Evolutionary conservation across 2,113 vertebrate genomes (phyloP).

Genomic region (Ibidorhyncha struthersii): DNA sequence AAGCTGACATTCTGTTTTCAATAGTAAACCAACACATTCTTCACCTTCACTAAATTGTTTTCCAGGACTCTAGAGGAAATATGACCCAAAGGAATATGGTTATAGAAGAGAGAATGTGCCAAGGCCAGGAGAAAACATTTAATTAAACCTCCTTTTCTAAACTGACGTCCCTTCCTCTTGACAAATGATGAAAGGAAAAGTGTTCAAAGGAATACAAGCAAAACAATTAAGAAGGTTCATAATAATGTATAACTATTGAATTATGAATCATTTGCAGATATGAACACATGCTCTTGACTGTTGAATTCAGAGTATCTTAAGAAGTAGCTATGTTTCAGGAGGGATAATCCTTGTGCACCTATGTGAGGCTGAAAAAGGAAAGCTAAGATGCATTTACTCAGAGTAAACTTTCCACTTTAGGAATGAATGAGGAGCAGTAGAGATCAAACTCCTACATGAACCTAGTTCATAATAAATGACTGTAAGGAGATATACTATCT

Average conservation of each 20-base stretch:
- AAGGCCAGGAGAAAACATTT: constrained; percentile 52
- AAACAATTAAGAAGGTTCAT: constrained; percentile 43
- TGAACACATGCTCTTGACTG: background rate
- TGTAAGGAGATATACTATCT: background rate
- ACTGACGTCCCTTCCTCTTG: constrained; percentile 46
- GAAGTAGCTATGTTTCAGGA: background rate
- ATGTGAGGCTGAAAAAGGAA: background rate
- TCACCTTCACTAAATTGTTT: constrained; percentile 65
- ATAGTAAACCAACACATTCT: constrained; percentile 65
- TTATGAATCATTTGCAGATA: background rate
- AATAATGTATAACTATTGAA: background rate
- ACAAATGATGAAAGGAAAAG: constrained; percentile 56
- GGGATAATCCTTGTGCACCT: background rate
- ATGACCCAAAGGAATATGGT: constrained; percentile 35
- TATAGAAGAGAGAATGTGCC: background rate
- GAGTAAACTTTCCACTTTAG: background rate
- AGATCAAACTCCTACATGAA: background rate
- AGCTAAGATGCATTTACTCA: background rate
- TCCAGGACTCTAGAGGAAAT: constrained; percentile 57
- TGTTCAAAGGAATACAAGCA: constrained; percentile 38
- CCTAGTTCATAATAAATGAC: background rate
- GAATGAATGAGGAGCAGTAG: background rate
- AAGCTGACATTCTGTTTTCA: constrained; percentile 51
- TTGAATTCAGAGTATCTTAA: background rate
- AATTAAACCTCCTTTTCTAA: constrained; percentile 65